Percentiles rank a stretch among this genome's conserved stretches.
Evolutionary conservation across 1,140 invertebrate species (phyloP).

Genomic region (Danaus melanippus): DNA sequence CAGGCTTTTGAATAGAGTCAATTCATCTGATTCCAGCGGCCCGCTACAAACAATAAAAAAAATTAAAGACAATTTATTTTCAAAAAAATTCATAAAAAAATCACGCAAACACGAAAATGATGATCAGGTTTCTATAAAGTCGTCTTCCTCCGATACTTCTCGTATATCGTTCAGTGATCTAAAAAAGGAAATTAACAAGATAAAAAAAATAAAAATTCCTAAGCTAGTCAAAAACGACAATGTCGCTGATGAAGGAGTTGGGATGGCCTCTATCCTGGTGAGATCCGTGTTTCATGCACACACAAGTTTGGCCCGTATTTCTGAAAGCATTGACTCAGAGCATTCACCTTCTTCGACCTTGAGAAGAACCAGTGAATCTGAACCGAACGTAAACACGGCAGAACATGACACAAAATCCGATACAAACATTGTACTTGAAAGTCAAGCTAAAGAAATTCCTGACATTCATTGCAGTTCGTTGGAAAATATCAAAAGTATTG

Average conservation of each 20-base stretch:
- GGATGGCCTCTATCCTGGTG: constrained; percentile 77
- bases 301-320: constrained; percentile 74
- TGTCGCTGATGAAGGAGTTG: constrained; percentile 73
- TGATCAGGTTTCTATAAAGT: constrained; percentile 55
- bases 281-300: constrained; percentile 75
- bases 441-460: constrained; percentile 30
- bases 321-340: constrained; percentile 72
- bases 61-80: constrained; percentile 49
- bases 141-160: constrained; percentile 59
- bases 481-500: constrained; percentile 45
- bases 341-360: constrained; percentile 57
- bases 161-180: constrained; percentile 60
- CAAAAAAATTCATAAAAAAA: constrained; percentile 38
- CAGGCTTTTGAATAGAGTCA: constrained; percentile 44
- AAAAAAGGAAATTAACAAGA: constrained; percentile 61
- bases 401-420: constrained; percentile 31
- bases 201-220: constrained; percentile 62
- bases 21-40: constrained; percentile 38
- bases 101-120: constrained; percentile 47
- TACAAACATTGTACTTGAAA: constrained; percentile 16
- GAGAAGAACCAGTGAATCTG: constrained; percentile 60
- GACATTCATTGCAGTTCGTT: constrained; percentile 56
- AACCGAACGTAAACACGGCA: constrained; percentile 38
- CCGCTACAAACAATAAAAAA: constrained; percentile 53
- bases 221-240: constrained; percentile 70